phyloP scores from a whole-genome alignment of 1,140 invertebrate species.

The Carposina sasakii region DNA sequence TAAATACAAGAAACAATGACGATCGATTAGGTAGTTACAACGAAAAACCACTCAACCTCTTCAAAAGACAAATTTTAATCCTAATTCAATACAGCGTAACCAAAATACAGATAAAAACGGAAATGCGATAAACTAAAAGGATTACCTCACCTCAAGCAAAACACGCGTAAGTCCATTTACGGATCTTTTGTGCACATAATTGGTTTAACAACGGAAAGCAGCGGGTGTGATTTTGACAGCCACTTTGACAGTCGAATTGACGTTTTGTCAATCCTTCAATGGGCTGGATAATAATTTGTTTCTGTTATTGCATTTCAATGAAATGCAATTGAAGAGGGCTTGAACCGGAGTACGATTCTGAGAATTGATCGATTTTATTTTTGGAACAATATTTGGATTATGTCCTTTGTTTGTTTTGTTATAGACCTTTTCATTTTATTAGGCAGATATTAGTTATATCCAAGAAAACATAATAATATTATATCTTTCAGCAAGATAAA shows the following conservation, averaged over 20 bases:
- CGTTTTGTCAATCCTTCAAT: background rate
- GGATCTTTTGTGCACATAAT: constrained; percentile 8
- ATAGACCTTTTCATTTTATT: background rate
- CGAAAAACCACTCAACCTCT: background rate
- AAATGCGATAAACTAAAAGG: background rate
- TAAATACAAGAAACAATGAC: background rate
- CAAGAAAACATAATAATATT: too few relatives aligned
- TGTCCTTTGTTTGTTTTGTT: background rate
- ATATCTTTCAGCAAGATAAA: too few relatives aligned
- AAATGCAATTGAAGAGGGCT: background rate
- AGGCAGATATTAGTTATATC: background rate
- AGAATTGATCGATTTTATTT: background rate
- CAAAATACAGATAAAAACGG: constrained; percentile 1
- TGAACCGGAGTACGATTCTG: background rate
- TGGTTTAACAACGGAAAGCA: constrained; percentile 4
- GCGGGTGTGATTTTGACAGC: background rate
- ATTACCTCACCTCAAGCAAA: constrained; percentile 12
- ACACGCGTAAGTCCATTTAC: constrained; percentile 8
- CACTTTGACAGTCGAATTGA: background rate
- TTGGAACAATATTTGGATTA: background rate
- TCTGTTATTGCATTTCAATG: too few relatives aligned
- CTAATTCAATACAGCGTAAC: background rate
- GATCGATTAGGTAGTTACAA: background rate
- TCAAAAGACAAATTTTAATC: constrained; percentile 1
- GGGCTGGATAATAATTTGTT: background rate